These are phyloP conservation scores for Tetanocera ferruginea DNA, from an alignment of 2,888 invertebrate species.

Conservation along the genomic window DNA sequence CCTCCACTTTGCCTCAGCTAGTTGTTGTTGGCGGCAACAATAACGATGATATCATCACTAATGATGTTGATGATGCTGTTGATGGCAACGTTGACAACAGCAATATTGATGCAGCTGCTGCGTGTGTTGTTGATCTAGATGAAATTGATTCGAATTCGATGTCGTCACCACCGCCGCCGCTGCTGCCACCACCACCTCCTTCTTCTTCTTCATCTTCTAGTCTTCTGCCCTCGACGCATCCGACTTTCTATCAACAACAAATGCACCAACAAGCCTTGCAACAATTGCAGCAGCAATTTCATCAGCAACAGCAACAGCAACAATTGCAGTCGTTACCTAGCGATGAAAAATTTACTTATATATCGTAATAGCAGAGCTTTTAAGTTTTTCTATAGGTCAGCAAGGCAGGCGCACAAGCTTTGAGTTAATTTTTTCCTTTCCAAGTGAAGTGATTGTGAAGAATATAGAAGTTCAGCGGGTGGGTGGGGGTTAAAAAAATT, in stretches of 20 bases:
- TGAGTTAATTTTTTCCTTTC: background rate
- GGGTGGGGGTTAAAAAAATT: background rate
- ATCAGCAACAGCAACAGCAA: slow-evolving; percentile 53
- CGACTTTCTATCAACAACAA: slow-evolving; percentile 57
- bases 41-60: slow-evolving; percentile 33
- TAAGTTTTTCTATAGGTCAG: slow-evolving; percentile 48
- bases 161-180: slow-evolving; percentile 30
- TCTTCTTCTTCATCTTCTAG: slow-evolving; percentile 5
- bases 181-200: background rate
- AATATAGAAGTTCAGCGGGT: background rate
- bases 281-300: slow-evolving; percentile 57
- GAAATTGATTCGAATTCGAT: slow-evolving; percentile 26
- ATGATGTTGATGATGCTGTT: slow-evolving; percentile 39
- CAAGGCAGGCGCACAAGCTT: background rate
- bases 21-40: slow-evolving; percentile 46
- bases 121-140: slow-evolving; percentile 25
- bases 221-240: slow-evolving; percentile 28
- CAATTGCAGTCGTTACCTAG: slow-evolving; percentile 29
- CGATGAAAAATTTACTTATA: slow-evolving; percentile 45
- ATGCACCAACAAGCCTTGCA: slow-evolving; percentile 60
- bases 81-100: background rate
- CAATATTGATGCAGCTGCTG: slow-evolving; percentile 1
- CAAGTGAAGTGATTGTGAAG: background rate
- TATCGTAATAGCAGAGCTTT: slow-evolving; percentile 42
- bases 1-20: slow-evolving; percentile 14